phyloP scores from a whole-genome alignment of 2,113 vertebrate genomes.

The Labrus mixtus region DNA sequence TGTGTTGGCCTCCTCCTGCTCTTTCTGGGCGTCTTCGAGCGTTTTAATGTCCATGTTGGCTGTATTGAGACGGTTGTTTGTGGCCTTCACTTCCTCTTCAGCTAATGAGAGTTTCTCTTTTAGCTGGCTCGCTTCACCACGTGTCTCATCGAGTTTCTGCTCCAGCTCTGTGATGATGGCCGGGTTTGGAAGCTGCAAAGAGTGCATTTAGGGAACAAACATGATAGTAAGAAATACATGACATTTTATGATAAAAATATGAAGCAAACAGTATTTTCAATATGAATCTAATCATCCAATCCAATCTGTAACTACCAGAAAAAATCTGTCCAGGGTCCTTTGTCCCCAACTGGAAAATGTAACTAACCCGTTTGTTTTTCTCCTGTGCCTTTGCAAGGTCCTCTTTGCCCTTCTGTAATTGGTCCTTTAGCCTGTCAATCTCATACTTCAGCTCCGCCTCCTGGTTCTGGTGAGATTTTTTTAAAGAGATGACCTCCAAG shows the following conservation, averaged over 20 bases:
- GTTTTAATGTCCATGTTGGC: constrained; percentile 54
- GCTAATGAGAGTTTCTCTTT: constrained; percentile 82
- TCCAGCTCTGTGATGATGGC: constrained; percentile 84
- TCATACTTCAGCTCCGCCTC: constrained; percentile 84
- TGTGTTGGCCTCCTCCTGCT: constrained; percentile 50
- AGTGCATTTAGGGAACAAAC: neutral
- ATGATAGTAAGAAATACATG: neutral
- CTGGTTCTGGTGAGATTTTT: constrained; percentile 85
- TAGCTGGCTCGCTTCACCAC: constrained; percentile 80
- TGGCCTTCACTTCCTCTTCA: constrained; percentile 85
- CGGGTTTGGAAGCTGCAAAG: constrained; percentile 84
- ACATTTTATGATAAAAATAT: neutral
- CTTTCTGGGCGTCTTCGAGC: constrained; percentile 55
- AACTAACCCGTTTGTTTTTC: constrained; percentile 78
- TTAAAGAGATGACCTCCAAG: constrained; percentile 86
- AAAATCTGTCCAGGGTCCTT: neutral
- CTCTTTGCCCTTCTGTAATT: constrained; percentile 82
- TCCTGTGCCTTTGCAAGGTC: constrained; percentile 82
- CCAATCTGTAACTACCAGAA: too few species aligned
- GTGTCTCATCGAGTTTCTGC: constrained; percentile 79
- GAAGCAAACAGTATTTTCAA: too few species aligned
- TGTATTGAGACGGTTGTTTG: constrained; percentile 79
- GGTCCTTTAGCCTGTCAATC: constrained; percentile 82
- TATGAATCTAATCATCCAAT: too few species aligned
- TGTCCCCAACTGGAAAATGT: neutral